These are phyloP conservation scores for Todus mexicanus DNA, from an alignment of 2,797 vertebrate species.

Conservation along the genomic window DNA sequence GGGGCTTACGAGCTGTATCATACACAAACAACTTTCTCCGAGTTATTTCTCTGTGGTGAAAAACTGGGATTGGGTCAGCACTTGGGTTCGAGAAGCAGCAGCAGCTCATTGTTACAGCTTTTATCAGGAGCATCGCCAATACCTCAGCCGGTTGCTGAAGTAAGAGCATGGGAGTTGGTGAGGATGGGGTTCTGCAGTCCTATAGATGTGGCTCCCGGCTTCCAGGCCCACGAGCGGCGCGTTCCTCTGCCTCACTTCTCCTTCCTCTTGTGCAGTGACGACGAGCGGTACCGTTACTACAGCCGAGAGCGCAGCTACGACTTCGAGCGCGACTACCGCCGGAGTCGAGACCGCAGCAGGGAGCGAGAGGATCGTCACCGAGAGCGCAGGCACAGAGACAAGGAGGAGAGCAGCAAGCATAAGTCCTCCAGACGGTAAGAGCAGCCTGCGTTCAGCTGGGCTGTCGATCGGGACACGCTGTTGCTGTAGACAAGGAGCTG, in stretches of 20 bases:
- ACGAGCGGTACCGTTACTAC: conserved; percentile 69
- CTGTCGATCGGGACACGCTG: not conserved
- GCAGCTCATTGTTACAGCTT: not conserved
- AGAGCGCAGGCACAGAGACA: conserved; percentile 69
- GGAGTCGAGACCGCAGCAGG: conserved; percentile 64
- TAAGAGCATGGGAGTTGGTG: too few species aligned
- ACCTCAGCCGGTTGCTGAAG: not conserved
- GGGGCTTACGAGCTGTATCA: not conserved
- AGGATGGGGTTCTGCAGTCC: not conserved
- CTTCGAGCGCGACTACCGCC: conserved; percentile 69
- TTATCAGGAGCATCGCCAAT: not conserved
- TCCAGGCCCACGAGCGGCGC: not conserved
- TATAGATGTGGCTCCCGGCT: not conserved
- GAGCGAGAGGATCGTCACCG: conserved; percentile 72
- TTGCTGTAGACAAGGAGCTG: not conserved
- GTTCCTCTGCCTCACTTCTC: not conserved
- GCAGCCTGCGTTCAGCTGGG: not conserved
- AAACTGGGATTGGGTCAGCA: not conserved
- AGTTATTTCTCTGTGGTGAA: not conserved
- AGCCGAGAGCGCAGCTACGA: conserved; percentile 70
- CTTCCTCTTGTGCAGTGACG: conserved; percentile 36
- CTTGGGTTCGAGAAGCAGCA: not conserved
- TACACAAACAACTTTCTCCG: not conserved
- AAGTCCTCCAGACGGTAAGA: conserved; percentile 72
- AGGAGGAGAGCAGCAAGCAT: conserved; percentile 73